Evolutionary conservation across 2,888 invertebrate species (phyloP).

Genomic region (Parelbella ahira): DNA sequence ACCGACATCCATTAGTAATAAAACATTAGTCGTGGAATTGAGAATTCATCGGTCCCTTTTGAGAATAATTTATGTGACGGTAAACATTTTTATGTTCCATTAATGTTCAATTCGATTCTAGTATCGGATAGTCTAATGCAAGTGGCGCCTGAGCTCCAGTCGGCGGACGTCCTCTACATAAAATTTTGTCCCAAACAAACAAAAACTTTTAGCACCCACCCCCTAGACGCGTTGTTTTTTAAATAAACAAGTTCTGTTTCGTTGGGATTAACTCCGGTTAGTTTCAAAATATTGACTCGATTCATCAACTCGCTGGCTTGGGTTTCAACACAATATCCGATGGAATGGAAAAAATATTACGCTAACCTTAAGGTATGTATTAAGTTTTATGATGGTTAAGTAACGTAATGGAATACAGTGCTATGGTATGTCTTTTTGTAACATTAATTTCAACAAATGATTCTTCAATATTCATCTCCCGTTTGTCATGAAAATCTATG

Average conservation of each 20-base stretch:
- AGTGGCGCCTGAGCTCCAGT: slow-evolving; percentile 69
- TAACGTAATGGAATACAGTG: slow-evolving; percentile 1
- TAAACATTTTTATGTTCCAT: slow-evolving; percentile 75
- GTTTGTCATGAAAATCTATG: no score
- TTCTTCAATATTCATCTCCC: no score
- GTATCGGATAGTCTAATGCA: slow-evolving; percentile 72
- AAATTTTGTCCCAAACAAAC: slow-evolving; percentile 71
- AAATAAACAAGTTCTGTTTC: slow-evolving; percentile 65
- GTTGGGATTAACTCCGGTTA: slow-evolving; percentile 54
- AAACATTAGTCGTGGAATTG: slow-evolving; percentile 62
- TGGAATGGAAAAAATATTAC: slow-evolving; percentile 12
- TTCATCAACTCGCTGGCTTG: slow-evolving; percentile 34
- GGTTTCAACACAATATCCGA: slow-evolving; percentile 21
- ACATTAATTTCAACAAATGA: no score
- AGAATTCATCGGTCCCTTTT: slow-evolving; percentile 73
- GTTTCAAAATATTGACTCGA: slow-evolving; percentile 58
- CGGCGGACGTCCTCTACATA: slow-evolving; percentile 61
- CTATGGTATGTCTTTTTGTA: no score
- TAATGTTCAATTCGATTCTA: slow-evolving; percentile 66
- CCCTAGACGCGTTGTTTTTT: slow-evolving; percentile 59
- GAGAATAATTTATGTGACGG: slow-evolving; percentile 71
- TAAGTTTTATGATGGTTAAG: slow-evolving; percentile 5
- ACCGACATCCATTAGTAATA: slow-evolving; percentile 66
- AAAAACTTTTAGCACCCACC: slow-evolving; percentile 63
- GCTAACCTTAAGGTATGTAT: slow-evolving; percentile 3